Evolutionary conservation across 1,140 invertebrate species (phyloP).

Genomic region (Lepidurus apus): DNA sequence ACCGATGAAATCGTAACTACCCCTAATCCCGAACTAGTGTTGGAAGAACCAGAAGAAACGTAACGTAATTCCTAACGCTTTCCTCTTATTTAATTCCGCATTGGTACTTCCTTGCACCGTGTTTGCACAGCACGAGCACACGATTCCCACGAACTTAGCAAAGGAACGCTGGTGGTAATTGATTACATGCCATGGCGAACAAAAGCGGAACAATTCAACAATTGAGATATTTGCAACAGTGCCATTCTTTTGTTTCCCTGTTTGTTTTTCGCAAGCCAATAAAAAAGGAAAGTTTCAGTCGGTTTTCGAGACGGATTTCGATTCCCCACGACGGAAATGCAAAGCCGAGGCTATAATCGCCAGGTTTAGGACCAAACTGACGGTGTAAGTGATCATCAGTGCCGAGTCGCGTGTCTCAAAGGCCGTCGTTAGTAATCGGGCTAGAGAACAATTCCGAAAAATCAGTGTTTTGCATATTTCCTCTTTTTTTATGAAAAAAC

Average conservation of each 20-base stretch:
- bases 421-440: slow-evolving; percentile 38
- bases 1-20: neutral
- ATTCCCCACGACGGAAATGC: slow-evolving; percentile 32
- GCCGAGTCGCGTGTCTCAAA: slow-evolving; percentile 36
- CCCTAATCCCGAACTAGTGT: neutral
- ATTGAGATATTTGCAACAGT: neutral
- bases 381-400: slow-evolving; percentile 38
- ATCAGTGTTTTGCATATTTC: slow-evolving; percentile 20
- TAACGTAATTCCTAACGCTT: neutral
- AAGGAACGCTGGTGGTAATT: slow-evolving; percentile 19
- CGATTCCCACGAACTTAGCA: slow-evolving; percentile 4
- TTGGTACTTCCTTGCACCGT: slow-evolving; percentile 12
- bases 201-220: neutral
- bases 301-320: neutral
- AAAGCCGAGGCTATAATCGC: slow-evolving; percentile 37
- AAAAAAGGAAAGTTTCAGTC: neutral
- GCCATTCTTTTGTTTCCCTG: neutral
- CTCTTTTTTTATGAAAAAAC: neutral
- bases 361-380: slow-evolving; percentile 37
- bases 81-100: neutral
- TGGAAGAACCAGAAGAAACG: neutral
- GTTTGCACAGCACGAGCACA: neutral
- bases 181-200: slow-evolving; percentile 16
- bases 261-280: neutral
- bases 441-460: slow-evolving; percentile 35